Conservation (phyloP, 2,797 vertebrate species). For the Poecilia picta region DNA sequence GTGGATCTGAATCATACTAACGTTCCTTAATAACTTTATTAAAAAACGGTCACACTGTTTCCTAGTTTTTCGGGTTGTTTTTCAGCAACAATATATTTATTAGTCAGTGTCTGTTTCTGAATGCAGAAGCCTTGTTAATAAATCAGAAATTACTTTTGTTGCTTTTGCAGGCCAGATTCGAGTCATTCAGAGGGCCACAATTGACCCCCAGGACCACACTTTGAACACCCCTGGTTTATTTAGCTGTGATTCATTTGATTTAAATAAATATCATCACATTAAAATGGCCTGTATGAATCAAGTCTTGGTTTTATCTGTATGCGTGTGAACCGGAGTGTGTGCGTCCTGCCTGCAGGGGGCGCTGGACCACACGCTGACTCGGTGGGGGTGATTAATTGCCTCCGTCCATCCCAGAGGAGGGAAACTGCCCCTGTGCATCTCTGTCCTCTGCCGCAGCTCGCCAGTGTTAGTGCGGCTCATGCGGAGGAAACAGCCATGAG, state of each 20-base stretch:
- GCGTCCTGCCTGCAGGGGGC: slow-evolving; percentile 47
- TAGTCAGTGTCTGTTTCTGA: too few relatives aligned
- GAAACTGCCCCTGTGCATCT: slow-evolving; percentile 49
- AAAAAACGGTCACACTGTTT: too few relatives aligned
- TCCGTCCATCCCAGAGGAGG: slow-evolving; percentile 55
- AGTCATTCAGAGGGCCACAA: too few relatives aligned
- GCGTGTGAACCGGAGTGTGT: neutral
- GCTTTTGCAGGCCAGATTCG: too few relatives aligned
- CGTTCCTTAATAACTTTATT: too few relatives aligned
- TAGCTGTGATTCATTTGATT: neutral
- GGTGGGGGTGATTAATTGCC: slow-evolving; percentile 13
- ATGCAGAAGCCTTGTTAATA: too few relatives aligned
- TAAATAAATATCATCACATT: neutral
- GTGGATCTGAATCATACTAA: too few relatives aligned
- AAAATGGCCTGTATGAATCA: neutral
- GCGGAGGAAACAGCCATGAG: slow-evolving; percentile 54
- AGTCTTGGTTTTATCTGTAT: neutral
- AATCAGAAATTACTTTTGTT: too few relatives aligned
- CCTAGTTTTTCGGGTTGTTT: too few relatives aligned
- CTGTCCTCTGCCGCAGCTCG: slow-evolving; percentile 20
- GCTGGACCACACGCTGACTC: slow-evolving; percentile 10
- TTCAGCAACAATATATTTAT: too few relatives aligned
- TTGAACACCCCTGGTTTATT: too few relatives aligned
- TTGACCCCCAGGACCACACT: too few relatives aligned
- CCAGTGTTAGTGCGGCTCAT: slow-evolving; percentile 55